A percentile compares a stretch with the other conserved stretches of the same genome.
Evolutionary conservation across 2,113 vertebrate species (phyloP).

Genomic region (Madoqua kirkii): DNA sequence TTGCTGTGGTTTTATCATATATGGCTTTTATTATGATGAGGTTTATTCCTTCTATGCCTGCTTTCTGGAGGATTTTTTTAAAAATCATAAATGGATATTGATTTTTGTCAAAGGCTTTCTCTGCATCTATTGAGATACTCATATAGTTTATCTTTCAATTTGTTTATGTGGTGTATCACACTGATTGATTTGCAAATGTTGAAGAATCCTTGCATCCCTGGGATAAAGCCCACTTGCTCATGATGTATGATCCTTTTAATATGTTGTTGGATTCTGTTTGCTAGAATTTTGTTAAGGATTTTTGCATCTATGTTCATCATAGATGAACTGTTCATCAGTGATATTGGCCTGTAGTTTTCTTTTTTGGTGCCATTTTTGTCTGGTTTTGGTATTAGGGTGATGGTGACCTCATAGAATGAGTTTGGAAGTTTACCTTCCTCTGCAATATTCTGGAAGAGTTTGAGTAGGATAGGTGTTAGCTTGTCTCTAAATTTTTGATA

Average conservation of each 20-base stretch:
- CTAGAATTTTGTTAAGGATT: not conserved
- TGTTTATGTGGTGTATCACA: not conserved
- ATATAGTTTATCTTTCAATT: not conserved
- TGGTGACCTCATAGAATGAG: not conserved
- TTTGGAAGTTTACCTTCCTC: not conserved
- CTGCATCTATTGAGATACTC: not conserved
- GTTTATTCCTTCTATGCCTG: not conserved
- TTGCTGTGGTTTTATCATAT: not conserved
- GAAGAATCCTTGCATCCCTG: not conserved
- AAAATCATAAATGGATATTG: not conserved
- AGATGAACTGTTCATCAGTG: not conserved
- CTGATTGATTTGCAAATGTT: not conserved
- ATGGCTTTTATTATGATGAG: not conserved
- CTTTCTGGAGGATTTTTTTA: not conserved
- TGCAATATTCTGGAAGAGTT: not conserved
- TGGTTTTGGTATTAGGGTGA: not conserved
- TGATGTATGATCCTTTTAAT: not conserved
- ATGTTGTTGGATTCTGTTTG: not conserved
- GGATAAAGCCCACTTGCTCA: not conserved
- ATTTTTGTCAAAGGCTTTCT: not conserved
- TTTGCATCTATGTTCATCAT: not conserved
- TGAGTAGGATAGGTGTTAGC: not conserved
- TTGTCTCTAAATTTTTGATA: not conserved
- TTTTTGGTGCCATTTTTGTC: not conserved
- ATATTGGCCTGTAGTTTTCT: not conserved